Percentiles rank a stretch among this genome's conserved stretches.
These are phyloP conservation scores for Megaleporinus macrocephalus DNA, from an alignment of 2,113 vertebrate species.

Conservation along the genomic window DNA sequence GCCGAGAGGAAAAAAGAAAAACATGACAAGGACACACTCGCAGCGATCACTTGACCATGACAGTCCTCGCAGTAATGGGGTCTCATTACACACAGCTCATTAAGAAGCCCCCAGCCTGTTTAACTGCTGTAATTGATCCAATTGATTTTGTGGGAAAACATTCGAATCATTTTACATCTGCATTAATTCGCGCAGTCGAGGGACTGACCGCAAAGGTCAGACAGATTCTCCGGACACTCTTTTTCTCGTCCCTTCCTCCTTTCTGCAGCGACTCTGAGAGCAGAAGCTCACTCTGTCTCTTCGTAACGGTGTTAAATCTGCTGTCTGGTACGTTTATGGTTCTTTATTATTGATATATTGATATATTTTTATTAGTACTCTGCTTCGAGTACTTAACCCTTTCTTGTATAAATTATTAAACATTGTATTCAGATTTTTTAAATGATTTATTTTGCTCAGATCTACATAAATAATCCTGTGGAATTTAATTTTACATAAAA, in stretches of 20 bases:
- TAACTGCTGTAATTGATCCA: conserved; percentile 24
- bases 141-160: conserved; percentile 17
- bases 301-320: too few species aligned
- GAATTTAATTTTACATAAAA: too few species aligned
- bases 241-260: not conserved
- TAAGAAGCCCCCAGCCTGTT: conserved; percentile 3
- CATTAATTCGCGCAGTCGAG: not conserved
- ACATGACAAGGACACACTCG: conserved; percentile 28
- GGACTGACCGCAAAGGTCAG: not conserved
- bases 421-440: too few species aligned
- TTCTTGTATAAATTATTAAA: too few species aligned
- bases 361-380: too few species aligned
- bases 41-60: conserved; percentile 31
- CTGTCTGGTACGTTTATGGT: too few species aligned
- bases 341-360: too few species aligned
- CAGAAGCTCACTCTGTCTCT: too few species aligned
- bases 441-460: too few species aligned
- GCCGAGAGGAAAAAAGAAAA: not conserved
- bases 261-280: too few species aligned
- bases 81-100: conserved; percentile 23
- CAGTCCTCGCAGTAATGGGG: conserved; percentile 6
- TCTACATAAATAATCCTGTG: too few species aligned
- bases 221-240: not conserved
- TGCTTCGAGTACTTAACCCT: too few species aligned
- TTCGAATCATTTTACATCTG: conserved; percentile 14